A percentile compares a stretch with the other conserved stretches of the same genome.
These are phyloP conservation scores for Orientallactaga sibirica DNA, from an alignment of 2,797 vertebrate genomes.

Conservation along the genomic window DNA sequence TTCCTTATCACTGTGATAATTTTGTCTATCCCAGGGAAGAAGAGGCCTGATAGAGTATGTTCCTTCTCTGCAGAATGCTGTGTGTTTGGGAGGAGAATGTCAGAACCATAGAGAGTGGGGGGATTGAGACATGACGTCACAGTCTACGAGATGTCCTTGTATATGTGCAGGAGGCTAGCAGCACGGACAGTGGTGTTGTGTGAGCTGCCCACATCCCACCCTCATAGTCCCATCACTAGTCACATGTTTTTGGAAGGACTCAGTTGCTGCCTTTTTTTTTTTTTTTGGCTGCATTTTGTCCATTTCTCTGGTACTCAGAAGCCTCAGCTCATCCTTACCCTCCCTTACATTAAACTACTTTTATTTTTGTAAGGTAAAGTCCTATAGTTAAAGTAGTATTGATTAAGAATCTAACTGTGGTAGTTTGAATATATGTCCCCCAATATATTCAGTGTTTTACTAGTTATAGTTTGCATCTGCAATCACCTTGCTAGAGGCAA, in stretches of 20 bases:
- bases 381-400: neutral
- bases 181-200: rapidly evolving
- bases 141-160: neutral
- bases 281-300: neutral
- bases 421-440: too few species aligned
- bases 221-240: neutral
- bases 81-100: neutral
- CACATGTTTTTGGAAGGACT: neutral
- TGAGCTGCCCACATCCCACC: rapidly evolving
- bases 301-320: neutral
- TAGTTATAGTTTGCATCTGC: too few species aligned
- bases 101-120: neutral
- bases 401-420: neutral
- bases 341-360: conserved; percentile 19
- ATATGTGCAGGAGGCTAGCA: neutral
- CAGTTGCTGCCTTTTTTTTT: too few species aligned
- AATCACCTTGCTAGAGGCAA: too few species aligned
- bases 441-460: too few species aligned
- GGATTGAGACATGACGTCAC: neutral
- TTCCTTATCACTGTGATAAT: neutral
- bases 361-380: conserved; percentile 9
- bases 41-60: neutral
- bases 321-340: neutral
- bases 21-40: neutral
- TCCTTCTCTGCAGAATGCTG: neutral